phyloP scores from a whole-genome alignment of 2,888 invertebrate genomes.

The Heteromyza rotundicornis region DNA sequence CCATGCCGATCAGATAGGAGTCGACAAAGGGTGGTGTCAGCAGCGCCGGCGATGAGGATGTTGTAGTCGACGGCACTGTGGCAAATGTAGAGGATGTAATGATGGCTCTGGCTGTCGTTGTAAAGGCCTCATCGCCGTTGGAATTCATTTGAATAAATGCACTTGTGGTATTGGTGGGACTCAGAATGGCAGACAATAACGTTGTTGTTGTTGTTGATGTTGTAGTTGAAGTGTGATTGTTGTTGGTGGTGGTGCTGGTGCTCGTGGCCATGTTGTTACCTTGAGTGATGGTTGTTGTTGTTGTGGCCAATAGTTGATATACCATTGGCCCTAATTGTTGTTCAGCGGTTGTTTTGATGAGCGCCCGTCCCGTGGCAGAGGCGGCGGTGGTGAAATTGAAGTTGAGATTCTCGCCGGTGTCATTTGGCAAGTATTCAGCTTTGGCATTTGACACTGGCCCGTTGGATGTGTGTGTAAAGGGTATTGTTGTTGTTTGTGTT shows the following conservation, averaged over 20 bases:
- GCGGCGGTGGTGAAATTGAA: too few species aligned
- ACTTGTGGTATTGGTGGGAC: neutral
- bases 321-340: neutral
- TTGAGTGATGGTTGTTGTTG: neutral
- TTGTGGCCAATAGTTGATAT: conserved; percentile 1
- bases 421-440: too few species aligned
- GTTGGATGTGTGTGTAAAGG: neutral
- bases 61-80: too few species aligned
- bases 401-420: too few species aligned
- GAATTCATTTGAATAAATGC: neutral
- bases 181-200: neutral
- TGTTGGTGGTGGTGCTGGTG: neutral
- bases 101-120: neutral
- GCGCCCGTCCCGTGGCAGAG: too few species aligned
- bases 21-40: conserved; percentile 33
- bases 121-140: neutral
- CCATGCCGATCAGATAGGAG: conserved; percentile 51
- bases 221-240: conserved; percentile 12
- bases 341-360: neutral
- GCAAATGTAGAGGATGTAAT: neutral
- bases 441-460: too few species aligned
- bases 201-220: conserved; percentile 9
- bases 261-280: too few species aligned
- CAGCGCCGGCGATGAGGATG: neutral
- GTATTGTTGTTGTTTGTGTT: conserved; percentile 2